Percentiles rank a stretch among this genome's conserved stretches.
Conservation (phyloP, 2,888 invertebrate genomes). For the Eupeodes luniger region DNA sequence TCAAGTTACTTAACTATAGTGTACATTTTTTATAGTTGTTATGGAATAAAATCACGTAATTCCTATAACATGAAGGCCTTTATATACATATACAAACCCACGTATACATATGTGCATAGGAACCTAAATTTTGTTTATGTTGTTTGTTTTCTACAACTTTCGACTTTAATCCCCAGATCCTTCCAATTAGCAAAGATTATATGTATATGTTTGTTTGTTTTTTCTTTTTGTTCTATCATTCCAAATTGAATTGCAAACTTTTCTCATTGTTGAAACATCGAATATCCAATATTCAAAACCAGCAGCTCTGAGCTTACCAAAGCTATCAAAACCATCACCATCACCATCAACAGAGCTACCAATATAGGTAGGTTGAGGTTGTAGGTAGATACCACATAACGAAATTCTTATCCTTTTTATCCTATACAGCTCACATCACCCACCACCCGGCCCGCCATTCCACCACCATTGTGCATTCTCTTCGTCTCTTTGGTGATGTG, state of each 20-base stretch:
- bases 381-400: not conserved
- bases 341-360: not conserved
- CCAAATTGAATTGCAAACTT: slow-evolving; percentile 61
- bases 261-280: slow-evolving; percentile 57
- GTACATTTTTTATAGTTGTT: not conserved
- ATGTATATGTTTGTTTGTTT: no score
- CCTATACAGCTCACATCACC: no score
- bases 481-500: not conserved
- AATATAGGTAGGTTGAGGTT: no score
- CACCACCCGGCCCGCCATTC: no score
- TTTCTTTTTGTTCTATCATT: slow-evolving; percentile 26
- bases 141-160: not conserved
- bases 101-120: not conserved
- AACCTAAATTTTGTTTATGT: not conserved
- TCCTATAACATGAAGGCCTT: not conserved
- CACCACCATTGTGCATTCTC: not conserved
- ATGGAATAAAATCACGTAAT: slow-evolving; percentile 10
- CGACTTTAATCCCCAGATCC: slow-evolving; percentile 45
- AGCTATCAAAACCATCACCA: slow-evolving; percentile 22
- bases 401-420: not conserved
- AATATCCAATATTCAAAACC: slow-evolving; percentile 59
- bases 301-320: slow-evolving; percentile 24
- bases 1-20: not conserved
- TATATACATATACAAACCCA: not conserved
- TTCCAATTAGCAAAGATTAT: slow-evolving; percentile 59